Percentiles rank a stretch among this genome's conserved stretches.
Evolutionary conservation across 2,797 vertebrate genomes (phyloP).

Genomic region (Onychomys leucogaster): DNA sequence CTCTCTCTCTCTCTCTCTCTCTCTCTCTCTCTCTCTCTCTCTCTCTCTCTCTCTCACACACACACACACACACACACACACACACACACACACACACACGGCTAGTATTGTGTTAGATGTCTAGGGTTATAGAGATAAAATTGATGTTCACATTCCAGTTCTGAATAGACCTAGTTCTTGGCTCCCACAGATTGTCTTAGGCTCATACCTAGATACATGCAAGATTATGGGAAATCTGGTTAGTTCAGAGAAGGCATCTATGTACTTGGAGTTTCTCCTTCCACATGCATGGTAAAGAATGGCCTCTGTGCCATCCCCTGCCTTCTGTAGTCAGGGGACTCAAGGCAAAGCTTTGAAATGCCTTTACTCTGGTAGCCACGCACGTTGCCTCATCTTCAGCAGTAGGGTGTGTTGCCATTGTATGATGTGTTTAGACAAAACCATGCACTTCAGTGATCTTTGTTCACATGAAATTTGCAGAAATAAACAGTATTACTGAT

Average conservation of each 20-base stretch:
- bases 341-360: conserved; percentile 13
- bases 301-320: not conserved
- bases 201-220: not conserved
- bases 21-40: not conserved
- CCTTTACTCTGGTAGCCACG: not conserved
- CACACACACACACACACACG: not conserved
- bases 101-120: not conserved
- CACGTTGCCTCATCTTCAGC: not conserved
- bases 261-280: not conserved
- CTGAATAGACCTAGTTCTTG: not conserved
- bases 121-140: not conserved
- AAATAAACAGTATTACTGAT: conserved; percentile 51
- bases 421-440: conserved; percentile 61
- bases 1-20: not conserved
- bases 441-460: conserved; percentile 24
- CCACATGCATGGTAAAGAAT: not conserved
- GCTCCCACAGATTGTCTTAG: not conserved
- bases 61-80: not conserved
- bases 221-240: not conserved
- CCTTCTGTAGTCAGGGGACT: conserved; percentile 1
- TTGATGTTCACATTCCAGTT: not conserved
- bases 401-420: not conserved
- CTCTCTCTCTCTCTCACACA: too few species aligned
- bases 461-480: conserved; percentile 53
- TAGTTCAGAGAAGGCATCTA: not conserved